phyloP scores from a whole-genome alignment of 2,888 invertebrate genomes.

The Meloe dianella region DNA sequence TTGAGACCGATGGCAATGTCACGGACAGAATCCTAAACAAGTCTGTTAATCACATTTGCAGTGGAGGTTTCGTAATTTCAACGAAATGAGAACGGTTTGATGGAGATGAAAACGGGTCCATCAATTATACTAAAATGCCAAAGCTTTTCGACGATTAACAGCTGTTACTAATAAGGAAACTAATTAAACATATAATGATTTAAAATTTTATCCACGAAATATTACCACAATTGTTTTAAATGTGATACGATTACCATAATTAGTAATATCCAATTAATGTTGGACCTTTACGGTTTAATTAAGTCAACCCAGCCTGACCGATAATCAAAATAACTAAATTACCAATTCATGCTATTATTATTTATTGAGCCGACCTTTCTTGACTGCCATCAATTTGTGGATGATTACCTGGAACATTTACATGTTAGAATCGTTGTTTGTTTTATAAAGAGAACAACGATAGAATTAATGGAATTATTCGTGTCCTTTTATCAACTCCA shows the following conservation, averaged over 20 bases:
- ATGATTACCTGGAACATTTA: background rate
- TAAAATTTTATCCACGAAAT: background rate
- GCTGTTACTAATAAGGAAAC: background rate
- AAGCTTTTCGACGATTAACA: background rate
- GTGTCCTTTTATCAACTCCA: background rate
- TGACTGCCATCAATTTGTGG: background rate
- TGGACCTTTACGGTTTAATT: background rate
- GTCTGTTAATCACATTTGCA: slow-evolving; percentile 56
- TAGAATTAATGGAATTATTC: background rate
- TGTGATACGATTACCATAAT: slow-evolving; percentile 15
- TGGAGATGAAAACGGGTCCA: slow-evolving; percentile 5
- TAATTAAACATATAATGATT: background rate
- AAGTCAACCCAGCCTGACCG: background rate
- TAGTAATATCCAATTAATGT: background rate
- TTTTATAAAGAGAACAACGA: no score
- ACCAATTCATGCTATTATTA: background rate
- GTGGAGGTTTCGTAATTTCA: slow-evolving; percentile 44
- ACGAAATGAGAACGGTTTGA: slow-evolving; percentile 2
- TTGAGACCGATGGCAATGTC: slow-evolving; percentile 48
- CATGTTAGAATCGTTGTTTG: background rate
- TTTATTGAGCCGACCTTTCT: background rate
- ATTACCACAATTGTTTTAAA: slow-evolving; percentile 13
- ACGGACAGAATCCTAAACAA: slow-evolving; percentile 55
- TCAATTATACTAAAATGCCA: background rate
- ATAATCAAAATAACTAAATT: background rate